phyloP scores from a whole-genome alignment of 2,113 vertebrate genomes.

The Hiodon alosoides region DNA sequence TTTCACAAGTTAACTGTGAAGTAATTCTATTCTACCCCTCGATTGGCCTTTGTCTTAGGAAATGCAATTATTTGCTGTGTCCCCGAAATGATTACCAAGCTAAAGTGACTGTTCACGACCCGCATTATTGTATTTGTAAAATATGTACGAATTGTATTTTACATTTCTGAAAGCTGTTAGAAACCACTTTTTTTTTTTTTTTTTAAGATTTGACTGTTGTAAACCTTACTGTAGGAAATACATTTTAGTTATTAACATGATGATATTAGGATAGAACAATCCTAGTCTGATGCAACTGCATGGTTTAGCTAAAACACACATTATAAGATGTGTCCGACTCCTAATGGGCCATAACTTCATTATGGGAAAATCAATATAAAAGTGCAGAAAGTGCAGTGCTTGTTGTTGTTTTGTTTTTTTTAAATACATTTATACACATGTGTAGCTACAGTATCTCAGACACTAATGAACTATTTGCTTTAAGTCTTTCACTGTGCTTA shows the following conservation, averaged over 20 bases:
- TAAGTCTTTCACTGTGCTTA: too few relatives aligned
- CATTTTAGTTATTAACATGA: too few relatives aligned
- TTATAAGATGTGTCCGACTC: neutral
- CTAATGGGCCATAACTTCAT: too few relatives aligned
- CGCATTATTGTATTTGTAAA: neutral
- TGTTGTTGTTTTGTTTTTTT: too few relatives aligned
- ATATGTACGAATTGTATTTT: neutral
- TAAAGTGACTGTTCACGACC: neutral
- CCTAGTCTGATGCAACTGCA: neutral
- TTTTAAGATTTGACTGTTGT: neutral
- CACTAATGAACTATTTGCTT: too few relatives aligned
- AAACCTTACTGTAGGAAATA: neutral
- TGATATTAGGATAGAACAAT: too few relatives aligned
- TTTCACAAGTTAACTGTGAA: constrained; percentile 12
- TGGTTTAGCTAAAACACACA: neutral
- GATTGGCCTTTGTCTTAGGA: neutral
- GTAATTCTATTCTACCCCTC: neutral
- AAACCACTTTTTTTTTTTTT: too few relatives aligned
- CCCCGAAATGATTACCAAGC: neutral
- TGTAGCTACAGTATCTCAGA: too few relatives aligned
- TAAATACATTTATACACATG: too few relatives aligned
- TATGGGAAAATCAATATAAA: too few relatives aligned
- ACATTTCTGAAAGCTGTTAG: too few relatives aligned
- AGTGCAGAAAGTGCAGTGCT: too few relatives aligned
- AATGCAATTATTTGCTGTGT: neutral